Conservation (phyloP, 2,888 invertebrate species). For the Amblyteles armatorius region DNA sequence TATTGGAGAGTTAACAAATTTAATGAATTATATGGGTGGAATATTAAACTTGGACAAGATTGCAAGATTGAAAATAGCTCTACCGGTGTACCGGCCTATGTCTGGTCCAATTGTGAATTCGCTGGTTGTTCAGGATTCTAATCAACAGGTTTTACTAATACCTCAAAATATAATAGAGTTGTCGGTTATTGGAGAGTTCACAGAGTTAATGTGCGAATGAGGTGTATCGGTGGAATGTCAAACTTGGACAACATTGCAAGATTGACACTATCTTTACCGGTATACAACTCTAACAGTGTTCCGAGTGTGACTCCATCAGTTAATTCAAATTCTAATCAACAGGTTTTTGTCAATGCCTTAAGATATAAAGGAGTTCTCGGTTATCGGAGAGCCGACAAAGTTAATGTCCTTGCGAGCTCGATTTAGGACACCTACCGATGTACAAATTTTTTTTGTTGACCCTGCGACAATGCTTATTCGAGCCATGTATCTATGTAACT, state of each 20-base stretch:
- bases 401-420: too few relatives aligned
- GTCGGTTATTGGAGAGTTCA: too few relatives aligned
- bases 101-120: neutral
- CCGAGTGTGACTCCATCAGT: neutral
- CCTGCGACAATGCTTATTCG: too few relatives aligned
- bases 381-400: too few relatives aligned
- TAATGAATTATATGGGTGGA: neutral
- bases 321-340: neutral
- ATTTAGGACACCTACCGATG: too few relatives aligned
- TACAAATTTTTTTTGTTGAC: too few relatives aligned
- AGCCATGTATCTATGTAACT: too few relatives aligned
- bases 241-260: neutral
- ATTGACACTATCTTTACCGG: neutral
- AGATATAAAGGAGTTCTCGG: too few relatives aligned
- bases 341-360: neutral
- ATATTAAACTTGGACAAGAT: neutral
- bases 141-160: neutral
- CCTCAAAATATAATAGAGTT: neutral
- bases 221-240: neutral
- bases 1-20: too few relatives aligned
- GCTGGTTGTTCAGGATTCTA: neutral
- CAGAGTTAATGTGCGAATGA: neutral
- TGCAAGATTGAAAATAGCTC: neutral
- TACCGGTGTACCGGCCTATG: neutral
- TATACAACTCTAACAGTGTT: neutral